These are phyloP conservation scores for Apeltes quadracus DNA, from an alignment of 2,113 vertebrate genomes.

Conservation along the genomic window DNA sequence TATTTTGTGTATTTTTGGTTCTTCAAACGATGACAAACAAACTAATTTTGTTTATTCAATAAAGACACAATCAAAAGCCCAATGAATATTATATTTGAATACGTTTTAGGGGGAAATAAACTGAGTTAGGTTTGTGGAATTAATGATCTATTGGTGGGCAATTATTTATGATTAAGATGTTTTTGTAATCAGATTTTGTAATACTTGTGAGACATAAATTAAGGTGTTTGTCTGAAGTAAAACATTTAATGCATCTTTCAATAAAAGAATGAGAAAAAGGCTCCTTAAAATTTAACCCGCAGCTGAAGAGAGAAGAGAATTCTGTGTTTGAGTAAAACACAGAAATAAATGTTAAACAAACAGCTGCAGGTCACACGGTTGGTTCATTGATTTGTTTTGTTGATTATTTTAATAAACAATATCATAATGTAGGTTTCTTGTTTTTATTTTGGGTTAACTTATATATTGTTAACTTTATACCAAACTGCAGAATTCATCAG, in stretches of 20 bases:
- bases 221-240: background rate
- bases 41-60: background rate
- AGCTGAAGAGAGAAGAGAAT: background rate
- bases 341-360: background rate
- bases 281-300: background rate
- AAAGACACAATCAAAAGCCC: background rate
- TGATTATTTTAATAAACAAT: too few relatives aligned
- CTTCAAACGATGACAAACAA: too few relatives aligned
- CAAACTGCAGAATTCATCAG: too few relatives aligned
- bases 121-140: background rate
- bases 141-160: background rate
- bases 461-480: too few relatives aligned
- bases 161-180: conserved; percentile 1
- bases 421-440: too few relatives aligned
- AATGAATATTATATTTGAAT: background rate
- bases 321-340: background rate
- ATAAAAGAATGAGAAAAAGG: too few relatives aligned
- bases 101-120: background rate
- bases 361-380: too few relatives aligned
- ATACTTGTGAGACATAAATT: background rate
- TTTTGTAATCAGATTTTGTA: background rate
- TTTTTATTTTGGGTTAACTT: too few relatives aligned
- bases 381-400: too few relatives aligned
- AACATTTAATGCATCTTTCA: background rate
- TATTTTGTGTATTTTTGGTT: too few relatives aligned